Base-by-base conservation (phyloP, 2,113 vertebrate genomes). In the Calidris pygmaea region DNA sequence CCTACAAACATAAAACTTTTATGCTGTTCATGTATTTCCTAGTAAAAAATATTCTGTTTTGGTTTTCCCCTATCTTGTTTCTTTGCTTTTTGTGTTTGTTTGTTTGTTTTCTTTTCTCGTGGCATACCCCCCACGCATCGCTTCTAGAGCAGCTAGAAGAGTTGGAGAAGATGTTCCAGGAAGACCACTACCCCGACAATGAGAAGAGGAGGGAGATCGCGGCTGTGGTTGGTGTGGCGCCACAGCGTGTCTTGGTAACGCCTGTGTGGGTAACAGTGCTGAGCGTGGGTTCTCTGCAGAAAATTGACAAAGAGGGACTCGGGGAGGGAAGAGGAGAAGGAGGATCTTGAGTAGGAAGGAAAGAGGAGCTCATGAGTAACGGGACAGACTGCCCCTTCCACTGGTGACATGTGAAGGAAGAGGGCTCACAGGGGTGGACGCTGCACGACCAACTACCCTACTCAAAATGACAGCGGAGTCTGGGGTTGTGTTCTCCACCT, bases 101-200 rank as follows among this genome's bases (percentile, higher is more conserved):
- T 53, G 53, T 43, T 55, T 32, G 20, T 35, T 45, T 70, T 73
- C 3, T 27, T 86, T 74, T 52, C 27, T 70, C 85, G 27, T 56
- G 8, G 12, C 34, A 9, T 55, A 6, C 17, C 52, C 47, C 14
- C 22, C 6, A 34, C 60, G 6, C 60, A 19, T 73, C 9, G 11
- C 82, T 89, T 97, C n/a, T 97, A 99, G 99, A 99, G 90, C 99
- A 99, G 96, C 93, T 99, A 63, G 98, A 98, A 95, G 98, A 99
- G 95, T 84, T 99, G 91, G 99, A 99, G 94, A 97, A 94, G 55
- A 80, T 98, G 58, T 99, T 99, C 95, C 98, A 99, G 65, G 99
- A 99, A 41, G 99, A 99, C 82, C 99, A 99, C 95, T 99, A 99
- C 66, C 99, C 99, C 0, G 99, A 99, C 27, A 98, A 96, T 4